A percentile compares a stretch with the other conserved stretches of the same genome.
Conservation (phyloP, 2,888 invertebrate species). For the Xylota segnis region DNA sequence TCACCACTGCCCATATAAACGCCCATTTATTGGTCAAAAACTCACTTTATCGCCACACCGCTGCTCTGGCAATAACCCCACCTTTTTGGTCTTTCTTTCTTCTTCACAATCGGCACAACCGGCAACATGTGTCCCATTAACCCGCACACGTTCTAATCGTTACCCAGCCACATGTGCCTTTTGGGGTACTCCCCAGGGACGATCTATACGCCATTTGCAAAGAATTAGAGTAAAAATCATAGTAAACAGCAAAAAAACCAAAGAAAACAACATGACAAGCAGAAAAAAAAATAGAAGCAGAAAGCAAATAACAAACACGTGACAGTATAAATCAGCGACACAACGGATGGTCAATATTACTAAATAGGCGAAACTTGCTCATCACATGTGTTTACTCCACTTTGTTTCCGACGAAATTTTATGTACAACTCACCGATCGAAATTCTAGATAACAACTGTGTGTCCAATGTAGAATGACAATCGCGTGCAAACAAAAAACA, state of each 20-base stretch:
- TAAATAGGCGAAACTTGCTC: slow-evolving; percentile 29
- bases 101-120: background rate
- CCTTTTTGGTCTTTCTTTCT: background rate
- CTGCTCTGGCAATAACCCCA: background rate
- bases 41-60: background rate
- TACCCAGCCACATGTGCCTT: slow-evolving; percentile 20
- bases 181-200: slow-evolving; percentile 23
- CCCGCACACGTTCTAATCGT: slow-evolving; percentile 27
- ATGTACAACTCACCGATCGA: slow-evolving; percentile 37
- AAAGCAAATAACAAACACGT: slow-evolving; percentile 51
- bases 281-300: background rate
- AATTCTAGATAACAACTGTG: slow-evolving; percentile 48
- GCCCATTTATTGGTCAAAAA: background rate
- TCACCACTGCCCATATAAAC: background rate
- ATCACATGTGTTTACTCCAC: slow-evolving; percentile 50
- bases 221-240: slow-evolving; percentile 12
- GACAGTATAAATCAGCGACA: slow-evolving; percentile 50
- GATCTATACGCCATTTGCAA: background rate
- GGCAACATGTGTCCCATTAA: slow-evolving; percentile 24
- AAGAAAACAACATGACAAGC: slow-evolving; percentile 8
- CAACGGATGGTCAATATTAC: slow-evolving; percentile 26
- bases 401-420: slow-evolving; percentile 37
- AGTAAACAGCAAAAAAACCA: slow-evolving; percentile 18
- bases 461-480: slow-evolving; percentile 44
- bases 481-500: slow-evolving; percentile 39